phyloP scores from a whole-genome alignment of 2,113 vertebrate species.

The Lagopus leucura region DNA sequence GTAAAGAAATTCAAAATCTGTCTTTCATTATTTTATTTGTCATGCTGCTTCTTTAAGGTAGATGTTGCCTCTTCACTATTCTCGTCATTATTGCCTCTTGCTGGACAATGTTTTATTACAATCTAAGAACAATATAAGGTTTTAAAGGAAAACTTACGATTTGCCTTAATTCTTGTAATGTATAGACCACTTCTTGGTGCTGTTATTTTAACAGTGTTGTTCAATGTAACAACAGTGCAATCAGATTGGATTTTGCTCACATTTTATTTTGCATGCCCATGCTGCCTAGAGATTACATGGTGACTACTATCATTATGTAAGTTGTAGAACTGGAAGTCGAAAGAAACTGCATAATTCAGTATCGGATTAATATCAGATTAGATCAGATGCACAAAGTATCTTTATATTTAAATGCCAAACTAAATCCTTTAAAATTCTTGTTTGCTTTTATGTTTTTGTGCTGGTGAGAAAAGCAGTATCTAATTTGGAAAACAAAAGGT shows the following conservation, averaged over 20 bases:
- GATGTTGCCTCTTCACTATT: not conserved
- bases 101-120: not conserved
- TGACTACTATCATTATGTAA: not conserved
- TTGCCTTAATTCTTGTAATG: not conserved
- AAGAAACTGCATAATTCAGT: not conserved
- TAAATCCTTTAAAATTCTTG: slow-evolving; percentile 14
- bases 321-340: not conserved
- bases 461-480: not conserved
- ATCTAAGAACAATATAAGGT: not conserved
- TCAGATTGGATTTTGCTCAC: not conserved
- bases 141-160: not conserved
- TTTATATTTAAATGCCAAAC: not conserved
- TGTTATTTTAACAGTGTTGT: not conserved
- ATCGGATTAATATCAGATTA: not conserved
- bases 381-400: not conserved
- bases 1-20: not conserved
- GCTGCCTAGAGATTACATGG: not conserved
- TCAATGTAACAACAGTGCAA: accelerated
- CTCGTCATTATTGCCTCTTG: not conserved
- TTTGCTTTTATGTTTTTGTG: not conserved
- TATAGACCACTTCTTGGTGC: not conserved
- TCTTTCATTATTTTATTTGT: not conserved
- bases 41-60: not conserved
- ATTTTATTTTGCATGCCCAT: not conserved
- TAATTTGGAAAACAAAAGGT: slow-evolving; percentile 16